phyloP scores from a whole-genome alignment of 2,113 vertebrate genomes.

The Chaetodon auriga region DNA sequence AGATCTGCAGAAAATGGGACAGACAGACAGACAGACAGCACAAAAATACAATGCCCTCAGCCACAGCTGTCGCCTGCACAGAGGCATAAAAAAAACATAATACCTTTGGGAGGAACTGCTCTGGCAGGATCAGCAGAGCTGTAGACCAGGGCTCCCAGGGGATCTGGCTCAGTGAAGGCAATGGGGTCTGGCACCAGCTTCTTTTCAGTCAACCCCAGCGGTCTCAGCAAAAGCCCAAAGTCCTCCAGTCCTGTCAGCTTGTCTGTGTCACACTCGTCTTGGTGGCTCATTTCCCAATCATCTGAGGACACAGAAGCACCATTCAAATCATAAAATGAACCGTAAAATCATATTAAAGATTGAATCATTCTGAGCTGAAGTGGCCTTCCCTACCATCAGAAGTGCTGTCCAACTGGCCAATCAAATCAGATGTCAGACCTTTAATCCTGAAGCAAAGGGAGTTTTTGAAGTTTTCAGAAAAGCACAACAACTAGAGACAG shows the following conservation, averaged over 20 bases:
- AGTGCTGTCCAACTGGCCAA: constrained; percentile 84
- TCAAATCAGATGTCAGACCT: constrained; percentile 85
- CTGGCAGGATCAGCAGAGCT: constrained; percentile 53
- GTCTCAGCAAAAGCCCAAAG: constrained; percentile 83
- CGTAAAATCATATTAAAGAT: background rate
- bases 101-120: constrained; percentile 68
- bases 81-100: background rate
- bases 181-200: constrained; percentile 86
- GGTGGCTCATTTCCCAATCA: constrained; percentile 84
- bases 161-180: constrained; percentile 83
- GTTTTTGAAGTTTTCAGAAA: background rate
- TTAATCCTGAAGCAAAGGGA: constrained; percentile 73
- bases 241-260: constrained; percentile 86
- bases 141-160: constrained; percentile 82
- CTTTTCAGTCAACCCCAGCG: constrained; percentile 85
- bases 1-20: background rate
- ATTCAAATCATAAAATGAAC: background rate
- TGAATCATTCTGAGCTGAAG: background rate
- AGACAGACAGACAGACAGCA: too few species aligned
- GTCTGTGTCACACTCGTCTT: constrained; percentile 76
- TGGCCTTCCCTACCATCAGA: constrained; percentile 82
- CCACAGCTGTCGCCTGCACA: too few species aligned
- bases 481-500: background rate
- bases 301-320: constrained; percentile 72
- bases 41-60: too few species aligned